Evolutionary conservation across 2,113 vertebrate genomes (phyloP).

Genomic region (Podocnemis expansa): DNA sequence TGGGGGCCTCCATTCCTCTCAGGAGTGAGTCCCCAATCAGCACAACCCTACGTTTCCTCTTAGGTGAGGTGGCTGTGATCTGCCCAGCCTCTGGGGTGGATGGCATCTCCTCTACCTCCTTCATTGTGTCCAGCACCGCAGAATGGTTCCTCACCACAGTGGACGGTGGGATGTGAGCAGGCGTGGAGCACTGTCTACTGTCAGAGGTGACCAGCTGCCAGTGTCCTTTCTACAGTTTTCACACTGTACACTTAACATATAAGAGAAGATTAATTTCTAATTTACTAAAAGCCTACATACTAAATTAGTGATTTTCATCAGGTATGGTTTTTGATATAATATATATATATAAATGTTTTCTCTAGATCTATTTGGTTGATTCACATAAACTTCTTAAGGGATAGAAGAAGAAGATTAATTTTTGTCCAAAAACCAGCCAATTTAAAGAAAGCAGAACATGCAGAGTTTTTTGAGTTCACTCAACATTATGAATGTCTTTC

Average conservation of each 20-base stretch:
- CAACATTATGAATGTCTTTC: neutral
- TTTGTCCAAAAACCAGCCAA: neutral
- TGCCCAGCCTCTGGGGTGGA: too few species aligned
- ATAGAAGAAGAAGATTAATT: neutral
- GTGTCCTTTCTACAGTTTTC: too few species aligned
- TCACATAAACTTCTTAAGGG: neutral
- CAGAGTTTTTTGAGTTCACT: neutral
- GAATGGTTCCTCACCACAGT: too few species aligned
- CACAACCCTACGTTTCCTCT: too few species aligned
- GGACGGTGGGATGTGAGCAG: too few species aligned
- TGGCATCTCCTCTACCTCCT: too few species aligned
- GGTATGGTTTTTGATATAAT: neutral
- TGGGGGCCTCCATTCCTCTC: too few species aligned
- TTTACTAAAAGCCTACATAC: neutral
- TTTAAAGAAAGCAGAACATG: neutral
- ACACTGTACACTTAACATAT: neutral
- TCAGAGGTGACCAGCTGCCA: too few species aligned
- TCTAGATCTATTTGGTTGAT: neutral
- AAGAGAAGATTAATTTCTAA: neutral
- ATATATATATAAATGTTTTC: rapidly evolving
- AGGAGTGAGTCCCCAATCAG: too few species aligned
- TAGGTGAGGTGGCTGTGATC: too few species aligned
- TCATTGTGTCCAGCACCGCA: too few species aligned
- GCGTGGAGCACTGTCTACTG: too few species aligned
- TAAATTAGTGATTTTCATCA: neutral